phyloP scores from a whole-genome alignment of 2,113 vertebrate genomes.

The Puffinus mauretanicus region DNA sequence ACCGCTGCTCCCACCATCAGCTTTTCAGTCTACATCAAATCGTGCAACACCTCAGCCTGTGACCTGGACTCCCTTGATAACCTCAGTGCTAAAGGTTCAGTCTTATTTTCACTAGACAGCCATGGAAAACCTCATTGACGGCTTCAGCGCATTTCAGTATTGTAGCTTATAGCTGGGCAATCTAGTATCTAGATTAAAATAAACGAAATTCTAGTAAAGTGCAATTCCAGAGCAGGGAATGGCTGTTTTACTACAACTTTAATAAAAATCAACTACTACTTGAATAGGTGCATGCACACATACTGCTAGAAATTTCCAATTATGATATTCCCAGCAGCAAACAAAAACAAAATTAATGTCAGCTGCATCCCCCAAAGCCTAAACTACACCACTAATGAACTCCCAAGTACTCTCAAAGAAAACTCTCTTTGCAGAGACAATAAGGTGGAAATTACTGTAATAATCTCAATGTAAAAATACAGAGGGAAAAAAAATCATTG shows the following conservation, averaged over 20 bases:
- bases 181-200: conserved; percentile 31
- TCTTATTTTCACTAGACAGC: not conserved
- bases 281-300: conserved; percentile 66
- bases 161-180: not conserved
- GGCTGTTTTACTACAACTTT: conserved; percentile 59
- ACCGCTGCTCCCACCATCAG: not conserved
- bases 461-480: conserved; percentile 73
- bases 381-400: conserved; percentile 72
- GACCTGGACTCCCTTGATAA: not conserved
- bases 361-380: conserved; percentile 65
- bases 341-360: conserved; percentile 76
- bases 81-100: not conserved
- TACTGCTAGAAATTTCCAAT: conserved; percentile 73
- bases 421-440: conserved; percentile 66
- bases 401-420: conserved; percentile 65
- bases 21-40: not conserved
- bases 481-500: conserved; percentile 27
- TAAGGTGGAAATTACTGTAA: conserved; percentile 76
- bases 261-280: conserved; percentile 69
- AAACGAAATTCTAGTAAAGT: conserved; percentile 45
- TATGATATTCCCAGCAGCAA: conserved; percentile 74
- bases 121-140: not conserved
- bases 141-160: not conserved
- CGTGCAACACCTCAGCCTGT: not conserved
- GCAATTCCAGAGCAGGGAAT: conserved; percentile 30